A percentile compares a stretch with the other conserved stretches of the same genome.
These are phyloP conservation scores for Oceanites oceanicus DNA, from an alignment of 2,113 vertebrate genomes.

Conservation along the genomic window DNA sequence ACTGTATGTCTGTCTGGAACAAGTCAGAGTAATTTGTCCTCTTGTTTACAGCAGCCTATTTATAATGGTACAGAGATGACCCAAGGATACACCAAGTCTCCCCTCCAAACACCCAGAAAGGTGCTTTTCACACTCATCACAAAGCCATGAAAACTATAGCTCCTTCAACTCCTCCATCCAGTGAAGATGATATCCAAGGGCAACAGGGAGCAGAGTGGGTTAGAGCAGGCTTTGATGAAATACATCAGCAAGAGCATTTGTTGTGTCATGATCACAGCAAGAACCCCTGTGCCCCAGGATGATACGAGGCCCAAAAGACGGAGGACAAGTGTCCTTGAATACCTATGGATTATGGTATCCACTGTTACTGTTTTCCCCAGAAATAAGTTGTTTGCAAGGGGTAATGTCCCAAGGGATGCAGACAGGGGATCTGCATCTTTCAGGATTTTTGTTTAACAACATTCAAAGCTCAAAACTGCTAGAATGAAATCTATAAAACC, in stretches of 20 bases:
- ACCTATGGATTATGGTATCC: neutral
- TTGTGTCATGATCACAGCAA: neutral
- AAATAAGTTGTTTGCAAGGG: neutral
- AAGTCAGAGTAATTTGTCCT: conserved; percentile 62
- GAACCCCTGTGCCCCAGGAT: neutral
- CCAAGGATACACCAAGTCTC: neutral
- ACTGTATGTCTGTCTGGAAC: conserved; percentile 63
- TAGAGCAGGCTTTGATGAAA: conserved; percentile 1
- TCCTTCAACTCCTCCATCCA: neutral
- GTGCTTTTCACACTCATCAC: conserved; percentile 25
- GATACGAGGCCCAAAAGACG: neutral
- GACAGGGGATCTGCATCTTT: neutral
- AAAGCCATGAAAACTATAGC: neutral
- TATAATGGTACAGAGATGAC: conserved; percentile 38
- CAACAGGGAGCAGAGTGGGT: neutral
- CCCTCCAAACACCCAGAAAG: conserved; percentile 19
- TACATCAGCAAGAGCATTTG: neutral
- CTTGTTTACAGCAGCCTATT: conserved; percentile 67
- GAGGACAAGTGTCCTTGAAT: neutral
- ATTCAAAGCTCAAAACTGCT: neutral
- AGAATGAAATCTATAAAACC: neutral
- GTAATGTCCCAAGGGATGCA: neutral
- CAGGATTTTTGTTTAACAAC: neutral
- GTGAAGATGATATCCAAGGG: neutral
- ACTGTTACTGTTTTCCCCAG: neutral